Conservation (phyloP, 2,113 vertebrate genomes). For the Sander lucioperca region DNA sequence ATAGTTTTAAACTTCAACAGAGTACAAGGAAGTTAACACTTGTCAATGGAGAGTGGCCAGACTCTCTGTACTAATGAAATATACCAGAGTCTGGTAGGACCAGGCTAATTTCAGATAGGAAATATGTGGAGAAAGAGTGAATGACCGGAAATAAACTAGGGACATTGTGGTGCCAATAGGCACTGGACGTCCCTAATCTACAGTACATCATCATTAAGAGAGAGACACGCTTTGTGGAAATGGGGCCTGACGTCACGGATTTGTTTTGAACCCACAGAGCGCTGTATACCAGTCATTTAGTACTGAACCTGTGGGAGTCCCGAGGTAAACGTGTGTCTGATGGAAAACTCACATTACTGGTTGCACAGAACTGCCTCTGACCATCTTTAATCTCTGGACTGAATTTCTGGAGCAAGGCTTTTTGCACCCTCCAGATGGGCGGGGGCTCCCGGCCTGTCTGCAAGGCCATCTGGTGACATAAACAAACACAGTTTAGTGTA, state of each 20-base stretch:
- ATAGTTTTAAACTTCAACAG: too few species aligned
- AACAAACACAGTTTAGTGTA: neutral
- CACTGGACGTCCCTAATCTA: neutral
- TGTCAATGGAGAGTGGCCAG: too few species aligned
- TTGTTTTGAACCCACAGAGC: neutral
- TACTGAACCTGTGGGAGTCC: neutral
- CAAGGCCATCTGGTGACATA: slow-evolving; percentile 84
- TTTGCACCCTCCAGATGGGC: slow-evolving; percentile 92
- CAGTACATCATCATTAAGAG: neutral
- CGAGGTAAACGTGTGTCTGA: neutral
- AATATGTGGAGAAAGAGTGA: neutral
- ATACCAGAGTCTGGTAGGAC: too few species aligned
- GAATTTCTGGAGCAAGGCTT: slow-evolving; percentile 92
- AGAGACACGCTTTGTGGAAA: neutral
- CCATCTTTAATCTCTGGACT: slow-evolving; percentile 92
- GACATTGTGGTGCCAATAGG: too few species aligned
- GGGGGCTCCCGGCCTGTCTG: slow-evolving; percentile 91
- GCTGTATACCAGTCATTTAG: neutral
- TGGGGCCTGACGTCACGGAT: neutral
- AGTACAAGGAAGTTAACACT: too few species aligned
- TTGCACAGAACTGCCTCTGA: slow-evolving; percentile 91
- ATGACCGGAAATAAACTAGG: too few species aligned
- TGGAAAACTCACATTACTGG: slow-evolving; percentile 88
- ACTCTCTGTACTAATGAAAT: too few species aligned
- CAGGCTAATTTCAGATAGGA: neutral